Evolutionary conservation across 2,888 invertebrate genomes (phyloP).

Genomic region (Xanthorhoe designata): DNA sequence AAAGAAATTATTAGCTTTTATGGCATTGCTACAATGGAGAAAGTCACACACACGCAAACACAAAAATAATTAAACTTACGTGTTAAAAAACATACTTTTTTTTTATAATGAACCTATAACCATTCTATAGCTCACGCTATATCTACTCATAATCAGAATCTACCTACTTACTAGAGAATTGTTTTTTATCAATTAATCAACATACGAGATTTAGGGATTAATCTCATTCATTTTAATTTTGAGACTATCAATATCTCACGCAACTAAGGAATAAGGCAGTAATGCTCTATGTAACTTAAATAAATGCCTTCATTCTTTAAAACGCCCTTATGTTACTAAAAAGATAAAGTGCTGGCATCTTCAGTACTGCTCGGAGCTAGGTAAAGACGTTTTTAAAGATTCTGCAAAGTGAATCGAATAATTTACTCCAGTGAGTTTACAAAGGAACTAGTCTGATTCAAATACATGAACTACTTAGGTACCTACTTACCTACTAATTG

Average conservation of each 20-base stretch:
- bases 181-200: too few species aligned
- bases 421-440: conserved; percentile 22
- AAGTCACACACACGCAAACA: not conserved
- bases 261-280: too few species aligned
- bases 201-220: too few species aligned
- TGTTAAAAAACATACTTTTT: not conserved
- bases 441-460: conserved; percentile 18
- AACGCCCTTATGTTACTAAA: not conserved
- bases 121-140: too few species aligned
- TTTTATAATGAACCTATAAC: too few species aligned
- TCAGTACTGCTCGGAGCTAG: conserved; percentile 13
- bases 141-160: too few species aligned
- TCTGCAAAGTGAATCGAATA: conserved; percentile 22
- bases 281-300: too few species aligned
- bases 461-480: too few species aligned
- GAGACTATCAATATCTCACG: too few species aligned
- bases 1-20: conserved; percentile 49
- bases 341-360: conserved; percentile 7
- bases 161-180: too few species aligned
- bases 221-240: too few species aligned
- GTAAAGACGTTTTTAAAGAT: conserved; percentile 23
- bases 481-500: not conserved
- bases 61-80: not conserved
- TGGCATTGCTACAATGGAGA: conserved; percentile 9
- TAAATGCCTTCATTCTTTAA: not conserved